Base-by-base conservation (phyloP, 64 coral and sea anemone genomes). In the Anthopleura sola region DNA sequence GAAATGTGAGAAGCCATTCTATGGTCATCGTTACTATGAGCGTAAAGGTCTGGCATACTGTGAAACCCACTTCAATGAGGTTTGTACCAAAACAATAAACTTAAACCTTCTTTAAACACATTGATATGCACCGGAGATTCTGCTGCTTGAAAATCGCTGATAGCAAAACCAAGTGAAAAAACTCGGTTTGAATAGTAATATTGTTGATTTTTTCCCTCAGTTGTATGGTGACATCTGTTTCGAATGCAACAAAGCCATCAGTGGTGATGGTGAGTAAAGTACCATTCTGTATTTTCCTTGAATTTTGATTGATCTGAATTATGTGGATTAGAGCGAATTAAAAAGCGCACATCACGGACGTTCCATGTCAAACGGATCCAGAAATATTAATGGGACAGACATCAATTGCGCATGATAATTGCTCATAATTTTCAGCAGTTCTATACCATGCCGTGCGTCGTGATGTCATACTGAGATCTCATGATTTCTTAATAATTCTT, bases 21-120 rank as follows among this genome's bases (percentile, higher is more conserved):
- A 98, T 94, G 96, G 96, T 31, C 92, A 98, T 92, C 96, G 93
- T 20, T 92, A 98, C 82, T 98, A 98, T 77, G 96, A 98, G 62
- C 87, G 92, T 40, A 91, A 94, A 79, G 96, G 96, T 38, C 77
- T 98, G 80, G 91, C 96, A 1, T 98, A 98, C 75, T 98, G 96
- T 78, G 96, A 98, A 44, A 98, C 92, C 33, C 96, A 98, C 60
- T 98, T 94, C 28, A 94, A 98, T 82, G 92, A 98, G 96, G 96
- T 98, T 90, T 12, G 76, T 71, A 66, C n/a, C 75, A 24, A 47
- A 18, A 71, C 68, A 29, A 71, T 10, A n/a, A 26, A 29, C 68
- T 44, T 44, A 1, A 44, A 6, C 40, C 2, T 44, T 44, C 68
- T n/a, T 71, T 28, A 21, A 13, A 53, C 16, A 15, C 50, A 53